Percentiles rank a stretch among this genome's conserved stretches.
phyloP scores from a whole-genome alignment of 2,888 invertebrate species.

The Torymus aiolomorphi region DNA sequence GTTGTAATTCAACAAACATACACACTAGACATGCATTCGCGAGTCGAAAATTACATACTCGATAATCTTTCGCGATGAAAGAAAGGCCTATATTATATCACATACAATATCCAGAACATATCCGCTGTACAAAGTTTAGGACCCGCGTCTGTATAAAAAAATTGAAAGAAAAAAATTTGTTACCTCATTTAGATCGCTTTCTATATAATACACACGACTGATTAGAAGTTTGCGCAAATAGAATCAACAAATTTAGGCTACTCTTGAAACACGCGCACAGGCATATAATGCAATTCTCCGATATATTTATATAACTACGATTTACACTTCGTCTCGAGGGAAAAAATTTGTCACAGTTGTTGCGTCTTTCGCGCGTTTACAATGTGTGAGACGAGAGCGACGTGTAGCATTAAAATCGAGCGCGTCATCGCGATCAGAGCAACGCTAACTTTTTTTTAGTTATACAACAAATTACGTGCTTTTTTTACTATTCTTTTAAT shows the following conservation, averaged over 20 bases:
- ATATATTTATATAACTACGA: conserved; percentile 4
- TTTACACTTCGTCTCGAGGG: conserved; percentile 7
- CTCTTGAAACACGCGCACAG: conserved; percentile 17
- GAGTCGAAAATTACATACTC: conserved; percentile 54
- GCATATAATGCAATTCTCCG: conserved; percentile 19
- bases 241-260: conserved; percentile 35
- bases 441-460: conserved; percentile 10
- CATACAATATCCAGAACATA: conserved; percentile 65
- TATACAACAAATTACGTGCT: conserved; percentile 37
- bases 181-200: conserved; percentile 14
- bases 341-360: conserved; percentile 24
- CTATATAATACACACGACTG: conserved; percentile 27
- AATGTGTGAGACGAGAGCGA: conserved; percentile 34
- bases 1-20: background rate
- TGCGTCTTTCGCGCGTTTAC: conserved; percentile 18
- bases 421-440: conserved; percentile 18
- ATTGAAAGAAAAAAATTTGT: conserved; percentile 56
- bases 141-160: conserved; percentile 41
- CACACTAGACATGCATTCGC: conserved; percentile 23
- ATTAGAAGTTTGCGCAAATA: conserved; percentile 39
- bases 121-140: conserved; percentile 61
- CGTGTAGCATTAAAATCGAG: conserved; percentile 28
- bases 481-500: conserved; percentile 28
- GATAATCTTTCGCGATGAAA: conserved; percentile 61
- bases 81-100: conserved; percentile 71